Evolutionary conservation across 1,140 invertebrate genomes (phyloP).

Genomic region (Listronotus oregonensis): DNA sequence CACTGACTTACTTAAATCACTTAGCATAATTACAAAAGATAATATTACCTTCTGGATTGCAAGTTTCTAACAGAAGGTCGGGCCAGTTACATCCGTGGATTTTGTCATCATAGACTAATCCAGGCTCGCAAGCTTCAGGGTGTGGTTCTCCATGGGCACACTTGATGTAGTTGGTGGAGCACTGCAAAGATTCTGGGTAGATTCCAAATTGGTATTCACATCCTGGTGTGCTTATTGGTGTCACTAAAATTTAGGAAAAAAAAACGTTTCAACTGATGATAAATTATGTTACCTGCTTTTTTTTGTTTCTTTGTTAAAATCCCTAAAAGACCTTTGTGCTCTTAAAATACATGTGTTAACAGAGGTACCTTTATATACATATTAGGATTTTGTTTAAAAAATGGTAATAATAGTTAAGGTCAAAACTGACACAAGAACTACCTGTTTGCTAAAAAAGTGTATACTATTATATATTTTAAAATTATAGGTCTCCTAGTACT

Average conservation of each 20-base stretch:
- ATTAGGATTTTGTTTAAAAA: too few relatives aligned
- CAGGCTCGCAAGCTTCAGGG: conserved; percentile 80
- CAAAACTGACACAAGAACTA: too few relatives aligned
- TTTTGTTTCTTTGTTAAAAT: too few relatives aligned
- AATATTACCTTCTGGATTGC: conserved; percentile 88
- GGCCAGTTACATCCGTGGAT: conserved; percentile 93
- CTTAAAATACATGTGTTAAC: too few relatives aligned
- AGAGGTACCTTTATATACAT: too few relatives aligned
- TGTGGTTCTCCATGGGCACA: conserved; percentile 82
- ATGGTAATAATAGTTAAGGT: too few relatives aligned
- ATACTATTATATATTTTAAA: too few relatives aligned
- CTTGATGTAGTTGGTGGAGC: conserved; percentile 84
- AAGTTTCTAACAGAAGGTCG: conserved; percentile 81
- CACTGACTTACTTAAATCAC: too few relatives aligned
- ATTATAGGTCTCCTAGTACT: too few relatives aligned
- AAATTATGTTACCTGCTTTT: not conserved
- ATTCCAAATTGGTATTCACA: conserved; percentile 90
- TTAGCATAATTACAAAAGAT: too few relatives aligned
- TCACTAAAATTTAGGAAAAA: conserved; percentile 66
- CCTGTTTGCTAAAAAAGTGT: too few relatives aligned
- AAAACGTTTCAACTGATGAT: not conserved
- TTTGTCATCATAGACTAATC: conserved; percentile 85
- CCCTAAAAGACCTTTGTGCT: too few relatives aligned
- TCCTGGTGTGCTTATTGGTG: conserved; percentile 74
- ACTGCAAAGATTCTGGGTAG: conserved; percentile 77